Evolutionary conservation across 1,140 invertebrate genomes (phyloP), one percentile per base, ranked within the genome.

Genomic region (Andricus grossulariae): DNA sequence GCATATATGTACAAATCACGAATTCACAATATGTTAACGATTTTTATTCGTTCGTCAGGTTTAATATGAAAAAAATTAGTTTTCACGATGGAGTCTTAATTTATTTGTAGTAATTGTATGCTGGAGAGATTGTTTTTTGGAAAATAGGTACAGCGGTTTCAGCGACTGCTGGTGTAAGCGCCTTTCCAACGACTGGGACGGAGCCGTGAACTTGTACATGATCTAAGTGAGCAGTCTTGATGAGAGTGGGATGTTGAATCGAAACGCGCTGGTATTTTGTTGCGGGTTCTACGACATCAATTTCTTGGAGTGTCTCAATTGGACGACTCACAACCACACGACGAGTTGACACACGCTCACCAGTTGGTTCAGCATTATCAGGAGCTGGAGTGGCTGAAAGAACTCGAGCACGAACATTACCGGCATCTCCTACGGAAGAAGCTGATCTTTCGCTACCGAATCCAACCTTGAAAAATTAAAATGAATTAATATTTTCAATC

Each of bases 321-420:
- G 94, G 93, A 75, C 93, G 89, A 75, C 92, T 93, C 8, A 94
- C 92, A 13, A 94, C 93, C 71, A 94, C 93, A 52, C 94, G 92
- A 70, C 94, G 90, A 49, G 93, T 94, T 60, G 93, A 92, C 52
- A 94, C 92, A 50, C 92, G 92, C 84, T 94, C 93, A 71, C 92
- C 92, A 15, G 91, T 85, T 57, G 92, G 86, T 5, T 92, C 86
- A 0, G 89, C 89, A 77, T 92, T 88, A 1, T 88, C 87, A 13
- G 93, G 93, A 8, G 93, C 92, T 1, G 93, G 91, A 0, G 93
- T 93, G n/a, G 93, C 93, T 0, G 93, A 93, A 16, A 94, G 87
- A 1, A 94, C 93, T 12, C 93, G 85, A 77, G 90, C 89, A 81
- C 90, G 86, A 74, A 90, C 80, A 52, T 90, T 87, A 21, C 90